Conservation (phyloP, 2,797 vertebrate species). For the Cossypha dichroa region DNA sequence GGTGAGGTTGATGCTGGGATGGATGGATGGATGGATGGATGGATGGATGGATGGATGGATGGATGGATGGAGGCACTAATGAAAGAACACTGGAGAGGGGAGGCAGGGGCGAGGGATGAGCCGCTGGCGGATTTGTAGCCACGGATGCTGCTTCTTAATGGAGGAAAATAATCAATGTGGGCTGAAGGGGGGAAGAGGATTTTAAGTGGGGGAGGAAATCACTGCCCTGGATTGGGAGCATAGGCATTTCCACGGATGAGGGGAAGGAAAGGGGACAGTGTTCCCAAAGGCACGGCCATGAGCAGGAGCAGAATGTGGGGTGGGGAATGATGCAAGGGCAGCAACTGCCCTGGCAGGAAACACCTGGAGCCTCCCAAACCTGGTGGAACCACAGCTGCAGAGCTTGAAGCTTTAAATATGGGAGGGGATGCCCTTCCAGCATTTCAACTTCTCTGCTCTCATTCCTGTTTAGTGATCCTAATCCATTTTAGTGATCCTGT, state of each 20-base stretch:
- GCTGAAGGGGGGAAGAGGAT: background rate
- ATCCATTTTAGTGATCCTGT: rapidly evolving
- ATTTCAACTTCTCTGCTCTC: rapidly evolving
- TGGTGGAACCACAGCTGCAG: rapidly evolving
- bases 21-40: background rate
- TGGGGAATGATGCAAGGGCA: background rate
- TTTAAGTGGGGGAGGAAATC: background rate
- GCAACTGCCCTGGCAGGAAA: background rate
- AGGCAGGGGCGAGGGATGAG: background rate
- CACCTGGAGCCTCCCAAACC: background rate
- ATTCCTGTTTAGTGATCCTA: rapidly evolving
- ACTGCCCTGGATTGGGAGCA: rapidly evolving
- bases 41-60: background rate
- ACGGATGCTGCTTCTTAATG: background rate
- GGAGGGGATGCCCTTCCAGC: rapidly evolving
- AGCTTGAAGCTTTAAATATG: background rate
- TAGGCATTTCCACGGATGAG: rapidly evolving
- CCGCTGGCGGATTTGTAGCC: background rate
- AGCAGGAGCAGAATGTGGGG: background rate
- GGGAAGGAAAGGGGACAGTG: rapidly evolving
- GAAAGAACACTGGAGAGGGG: background rate
- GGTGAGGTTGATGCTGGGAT: background rate
- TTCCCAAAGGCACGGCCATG: rapidly evolving
- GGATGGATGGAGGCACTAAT: background rate
- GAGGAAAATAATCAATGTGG: background rate